phyloP scores from a whole-genome alignment of 2,113 vertebrate genomes.

The Hemibagrus wyckioides region DNA sequence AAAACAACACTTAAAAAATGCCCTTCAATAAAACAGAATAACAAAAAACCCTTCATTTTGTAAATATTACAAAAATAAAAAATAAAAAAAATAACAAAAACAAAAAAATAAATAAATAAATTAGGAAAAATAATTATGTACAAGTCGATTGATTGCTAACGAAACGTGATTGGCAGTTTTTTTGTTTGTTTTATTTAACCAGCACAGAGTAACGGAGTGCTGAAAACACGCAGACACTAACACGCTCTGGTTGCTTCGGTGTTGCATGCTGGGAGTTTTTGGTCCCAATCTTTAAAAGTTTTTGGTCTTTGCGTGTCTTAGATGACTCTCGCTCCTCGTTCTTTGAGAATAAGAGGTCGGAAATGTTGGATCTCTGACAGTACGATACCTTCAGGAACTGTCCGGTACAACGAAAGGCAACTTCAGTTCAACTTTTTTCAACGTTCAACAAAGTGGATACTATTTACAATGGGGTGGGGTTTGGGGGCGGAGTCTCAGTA shows the following conservation, averaged over 20 bases:
- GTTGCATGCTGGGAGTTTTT: background rate
- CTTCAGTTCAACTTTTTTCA: background rate
- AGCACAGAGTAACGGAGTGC: background rate
- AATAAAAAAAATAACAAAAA: conserved; percentile 65
- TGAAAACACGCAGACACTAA: conserved; percentile 9
- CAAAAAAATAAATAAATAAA: conserved; percentile 30
- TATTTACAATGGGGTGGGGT: background rate
- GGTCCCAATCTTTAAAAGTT: background rate
- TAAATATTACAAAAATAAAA: conserved; percentile 44
- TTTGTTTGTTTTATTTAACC: background rate
- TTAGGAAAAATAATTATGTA: conserved; percentile 53
- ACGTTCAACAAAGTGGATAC: background rate
- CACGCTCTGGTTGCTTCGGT: conserved; percentile 4
- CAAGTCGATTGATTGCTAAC: conserved; percentile 46
- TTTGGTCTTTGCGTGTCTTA: background rate
- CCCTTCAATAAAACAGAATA: conserved; percentile 26
- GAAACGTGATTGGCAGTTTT: background rate
- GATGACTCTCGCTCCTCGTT: background rate
- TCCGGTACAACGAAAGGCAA: background rate
- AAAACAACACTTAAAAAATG: conserved; percentile 49
- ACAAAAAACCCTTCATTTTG: conserved; percentile 57
- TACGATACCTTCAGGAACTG: background rate
- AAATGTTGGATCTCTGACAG: background rate
- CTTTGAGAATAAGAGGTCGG: background rate
- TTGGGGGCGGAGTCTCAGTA: too few relatives aligned